Percentiles rank a stretch among this genome's conserved stretches.
Conservation (phyloP, 2,113 vertebrate species). For the Apeltes quadracus region DNA sequence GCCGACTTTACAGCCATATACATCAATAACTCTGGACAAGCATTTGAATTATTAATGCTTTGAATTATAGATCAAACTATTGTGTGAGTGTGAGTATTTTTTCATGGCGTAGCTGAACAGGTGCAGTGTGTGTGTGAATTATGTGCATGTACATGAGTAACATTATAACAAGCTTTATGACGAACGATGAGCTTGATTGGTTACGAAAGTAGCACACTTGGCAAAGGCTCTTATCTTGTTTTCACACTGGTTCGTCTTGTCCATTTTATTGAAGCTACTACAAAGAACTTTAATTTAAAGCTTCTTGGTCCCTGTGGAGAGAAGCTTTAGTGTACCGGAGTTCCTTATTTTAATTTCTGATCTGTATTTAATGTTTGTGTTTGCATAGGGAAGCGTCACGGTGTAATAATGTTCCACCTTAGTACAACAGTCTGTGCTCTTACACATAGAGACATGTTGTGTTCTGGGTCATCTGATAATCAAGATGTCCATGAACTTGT, state of each 20-base stretch:
- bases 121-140: neutral
- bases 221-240: neutral
- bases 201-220: neutral
- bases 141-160: slow-evolving; percentile 2
- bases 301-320: neutral
- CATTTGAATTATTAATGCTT: slow-evolving; percentile 42
- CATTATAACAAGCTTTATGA: neutral
- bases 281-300: neutral
- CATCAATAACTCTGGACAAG: slow-evolving; percentile 35
- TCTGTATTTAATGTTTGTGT: no score
- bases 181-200: neutral
- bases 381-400: no score
- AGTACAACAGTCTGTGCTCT: no score
- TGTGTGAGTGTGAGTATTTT: neutral
- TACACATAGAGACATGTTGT: no score
- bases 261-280: neutral
- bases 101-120: neutral
- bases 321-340: no score
- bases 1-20: slow-evolving; percentile 10
- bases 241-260: neutral
- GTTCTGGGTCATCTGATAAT: no score
- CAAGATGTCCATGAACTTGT: no score
- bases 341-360: no score
- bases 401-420: no score
- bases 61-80: slow-evolving; percentile 27